Evolutionary conservation across 2,113 vertebrate species (phyloP), one percentile per base, ranked within the genome.

Genomic region (Siphamia tubifer): DNA sequence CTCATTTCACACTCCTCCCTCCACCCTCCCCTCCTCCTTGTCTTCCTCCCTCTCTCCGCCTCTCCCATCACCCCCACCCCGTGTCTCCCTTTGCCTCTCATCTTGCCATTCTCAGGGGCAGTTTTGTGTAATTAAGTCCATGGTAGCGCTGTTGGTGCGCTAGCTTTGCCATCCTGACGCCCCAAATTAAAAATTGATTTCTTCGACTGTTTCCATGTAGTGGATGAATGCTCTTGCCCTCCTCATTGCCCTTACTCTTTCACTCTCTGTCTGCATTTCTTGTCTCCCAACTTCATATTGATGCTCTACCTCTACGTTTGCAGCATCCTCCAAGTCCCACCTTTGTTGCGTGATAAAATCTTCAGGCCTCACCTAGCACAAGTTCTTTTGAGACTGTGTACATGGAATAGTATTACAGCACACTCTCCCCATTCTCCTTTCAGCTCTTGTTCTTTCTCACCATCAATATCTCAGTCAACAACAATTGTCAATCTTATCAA

Each of bases 181-280:
- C 75, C n/a, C 86, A 92, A 91, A 92, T 92, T 92, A 91, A 89
- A 91, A 91, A 92, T 92, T 89, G 89, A 92, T 92, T 89, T 91
- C 83, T 90, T 92, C 71, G 56, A 90, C 83, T 82, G 81, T 83
- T 78, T 88, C 78, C 49, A 54, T 47, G 66, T 57, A 28, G 58
- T 77, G 75, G 79, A 74, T 82, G 82, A 87, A 84, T 69, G 56
- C 81, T 2, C 40, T 27, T 35, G 1, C 64, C 53, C 72, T 65
- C 60, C 53, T 58, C 35, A 34, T 55, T 36, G 20, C 55, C 58
- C 54, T 64, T 28, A 6, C 74, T 73, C 65, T 20, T 52, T 53
- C 28, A 52, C 36, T 43, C 54, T 35, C 25, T 25, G 49, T 43
- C 38, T 20, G 27, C 28, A 27, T 44, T 35, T 15, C 36, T 57